Evolutionary conservation across 2,888 invertebrate species (phyloP), one percentile per base, ranked within the genome.

Genomic region (Synanthedon tipuliformis): DNA sequence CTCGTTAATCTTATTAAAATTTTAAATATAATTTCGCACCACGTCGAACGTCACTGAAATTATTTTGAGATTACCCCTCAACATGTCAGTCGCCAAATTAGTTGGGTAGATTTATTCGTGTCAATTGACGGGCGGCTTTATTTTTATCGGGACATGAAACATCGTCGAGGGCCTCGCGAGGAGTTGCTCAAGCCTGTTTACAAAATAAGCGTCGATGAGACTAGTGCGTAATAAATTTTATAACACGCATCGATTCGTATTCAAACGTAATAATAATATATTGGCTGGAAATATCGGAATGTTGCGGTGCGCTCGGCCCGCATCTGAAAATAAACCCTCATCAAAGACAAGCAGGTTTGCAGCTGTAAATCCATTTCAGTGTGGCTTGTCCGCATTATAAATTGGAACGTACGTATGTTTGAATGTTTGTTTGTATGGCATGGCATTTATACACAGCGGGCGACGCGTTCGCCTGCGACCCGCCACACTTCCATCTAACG

Each of bases 331-430:
- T 87, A 87, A 80, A 81, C 81, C 79, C 81, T 87, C 87, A 86
- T 87, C 87, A 87, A 87, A 87, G 87, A 86, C 85, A 81, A 82
- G 76, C 82, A 86, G 82, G 82, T 81, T 84, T 81, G 84, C 83
- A 83, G 87, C 86, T 85, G 87, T 87, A 87, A 87, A 87, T 86
- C 86, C 84, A 83, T 83, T 85, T 87, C 85, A 84, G 75, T 81
- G 81, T 83, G 76, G 81, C 81, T 80, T 81, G 83, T 84, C 82
- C 79, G 83, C 76, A 78, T 84, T 87, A 86, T 87, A 87, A 87
- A 87, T 87, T 81, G 78, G 81, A 75, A 66, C 75, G 59, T 62
- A 60, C 58, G 60, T 65, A 60, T 65, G 59, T 65, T 63, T 64
- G 61, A 64, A 59, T 57, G 66, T 65, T 60, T 63, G 62, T 64